Evolutionary conservation across 2,113 vertebrate species (phyloP), one percentile per base, ranked within the genome.

Genomic region (Embiotoca jacksoni): DNA sequence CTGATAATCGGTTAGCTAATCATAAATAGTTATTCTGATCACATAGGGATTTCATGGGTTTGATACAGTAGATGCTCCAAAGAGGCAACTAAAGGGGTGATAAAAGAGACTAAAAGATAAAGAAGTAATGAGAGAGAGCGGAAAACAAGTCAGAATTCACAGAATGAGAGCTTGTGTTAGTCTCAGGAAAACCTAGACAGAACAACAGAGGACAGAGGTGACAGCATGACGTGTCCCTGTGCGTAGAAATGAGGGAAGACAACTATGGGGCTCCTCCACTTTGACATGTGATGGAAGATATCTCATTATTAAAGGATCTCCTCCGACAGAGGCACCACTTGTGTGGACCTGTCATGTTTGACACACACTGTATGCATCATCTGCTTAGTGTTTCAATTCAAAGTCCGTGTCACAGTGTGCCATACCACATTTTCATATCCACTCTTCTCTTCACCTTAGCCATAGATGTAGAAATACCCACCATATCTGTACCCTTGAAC

Each of bases 231-330:
- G 39, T 50, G 65, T 76, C 53, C 50, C 56, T n/a, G 37, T 65
- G 56, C 60, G 63, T 14, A 44, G 32, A 78, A 67, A 74, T 74
- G 56, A 86, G 46, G 30, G 63, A 7, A n/a, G 54, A 46, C 14
- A 13, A 44, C 67, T 9, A 7, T 4, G 36, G 47, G 75, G 35
- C 49, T 82, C 58, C 57, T 39, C 44, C 14, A 15, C 47, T 82
- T 71, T 78, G 69, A 69, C 44, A 58, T 41, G 39, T 64, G 74
- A 68, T 47, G 49, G 71, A 35, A 52, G 70, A 74, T 57, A 15
- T 15, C 53, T 59, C 65, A 78, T 85, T 82, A 82, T 65, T 52
- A 71, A 72, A 75, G 58, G 35, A 35, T 49, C 69, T 69, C 50
- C 56, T 67, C 55, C 32, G 84, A 78, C 71, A 33, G 78, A 66